Conservation (phyloP, 2,797 vertebrate species). For the Salarias fasciatus region DNA sequence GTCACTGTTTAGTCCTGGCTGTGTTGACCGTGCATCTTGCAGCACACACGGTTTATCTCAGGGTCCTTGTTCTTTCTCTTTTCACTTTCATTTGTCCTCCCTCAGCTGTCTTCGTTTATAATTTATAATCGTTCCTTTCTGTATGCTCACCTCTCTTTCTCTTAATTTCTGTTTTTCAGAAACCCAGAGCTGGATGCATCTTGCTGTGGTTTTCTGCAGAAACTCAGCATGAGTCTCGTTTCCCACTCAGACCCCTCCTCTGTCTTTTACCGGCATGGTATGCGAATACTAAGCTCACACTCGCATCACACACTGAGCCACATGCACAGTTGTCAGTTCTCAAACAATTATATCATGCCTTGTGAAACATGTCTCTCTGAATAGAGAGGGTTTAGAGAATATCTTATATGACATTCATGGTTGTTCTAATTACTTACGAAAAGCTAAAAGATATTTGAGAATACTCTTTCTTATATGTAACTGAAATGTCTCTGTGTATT, state of each 20-base stretch:
- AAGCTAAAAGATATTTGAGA: too few species aligned
- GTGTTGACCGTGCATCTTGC: slow-evolving; percentile 1
- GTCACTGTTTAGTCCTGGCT: slow-evolving; percentile 9
- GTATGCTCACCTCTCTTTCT: slow-evolving; percentile 3
- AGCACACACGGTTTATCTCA: slow-evolving; percentile 11
- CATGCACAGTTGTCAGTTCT: slow-evolving; percentile 23
- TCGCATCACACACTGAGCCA: slow-evolving; percentile 4
- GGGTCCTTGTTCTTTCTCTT: slow-evolving; percentile 9
- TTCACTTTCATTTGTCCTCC: not conserved
- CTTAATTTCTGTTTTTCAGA: slow-evolving; percentile 5
- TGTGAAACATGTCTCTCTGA: too few species aligned
- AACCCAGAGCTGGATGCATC: too few species aligned
- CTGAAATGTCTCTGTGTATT: too few species aligned
- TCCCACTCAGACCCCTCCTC: slow-evolving; percentile 71
- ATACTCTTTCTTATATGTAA: too few species aligned
- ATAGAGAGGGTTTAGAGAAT: too few species aligned
- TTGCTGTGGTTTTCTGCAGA: too few species aligned
- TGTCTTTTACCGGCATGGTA: slow-evolving; percentile 79
- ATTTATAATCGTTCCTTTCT: not conserved
- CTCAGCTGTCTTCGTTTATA: accelerated
- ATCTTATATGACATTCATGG: too few species aligned
- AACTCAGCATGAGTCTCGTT: slow-evolving; percentile 87
- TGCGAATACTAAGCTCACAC: slow-evolving; percentile 24
- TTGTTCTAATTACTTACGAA: too few species aligned
- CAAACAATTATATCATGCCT: slow-evolving; percentile 13